These are phyloP conservation scores for Andrena marginata DNA, from an alignment of 2,888 invertebrate genomes.

Conservation along the genomic window DNA sequence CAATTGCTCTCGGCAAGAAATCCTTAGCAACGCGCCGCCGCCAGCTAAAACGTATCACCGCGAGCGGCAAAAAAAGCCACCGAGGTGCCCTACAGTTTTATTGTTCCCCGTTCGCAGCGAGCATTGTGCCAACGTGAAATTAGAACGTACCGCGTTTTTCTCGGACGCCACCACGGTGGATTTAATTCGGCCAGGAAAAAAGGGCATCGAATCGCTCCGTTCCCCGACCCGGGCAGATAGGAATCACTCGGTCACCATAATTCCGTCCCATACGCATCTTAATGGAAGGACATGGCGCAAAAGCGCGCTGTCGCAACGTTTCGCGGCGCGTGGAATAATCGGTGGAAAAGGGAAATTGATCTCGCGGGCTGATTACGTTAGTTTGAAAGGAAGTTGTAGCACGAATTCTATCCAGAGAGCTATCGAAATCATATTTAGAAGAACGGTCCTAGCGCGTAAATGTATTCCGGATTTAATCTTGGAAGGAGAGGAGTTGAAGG, in stretches of 20 bases:
- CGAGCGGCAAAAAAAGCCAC: constrained; percentile 11
- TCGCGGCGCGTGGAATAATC: no score
- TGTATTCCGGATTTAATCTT: no score
- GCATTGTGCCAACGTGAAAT: constrained; percentile 20
- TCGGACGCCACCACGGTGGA: not conserved
- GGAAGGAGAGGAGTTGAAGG: no score
- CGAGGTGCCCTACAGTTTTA: constrained; percentile 2
- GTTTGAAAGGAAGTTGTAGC: no score
- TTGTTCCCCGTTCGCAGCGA: constrained; percentile 18
- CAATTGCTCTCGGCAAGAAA: constrained; percentile 3
- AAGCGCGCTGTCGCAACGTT: no score
- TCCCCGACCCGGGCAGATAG: not conserved
- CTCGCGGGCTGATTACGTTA: no score
- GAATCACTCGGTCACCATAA: constrained; percentile 3
- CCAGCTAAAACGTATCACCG: not conserved
- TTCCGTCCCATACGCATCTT: not conserved
- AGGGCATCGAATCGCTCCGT: not conserved
- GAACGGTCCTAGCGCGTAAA: no score
- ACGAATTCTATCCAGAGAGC: no score
- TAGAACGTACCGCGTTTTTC: constrained; percentile 21
- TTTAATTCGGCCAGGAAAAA: constrained; percentile 15
- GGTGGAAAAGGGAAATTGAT: no score
- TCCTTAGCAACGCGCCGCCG: not conserved
- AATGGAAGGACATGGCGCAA: no score
- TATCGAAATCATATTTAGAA: no score